phyloP scores from a whole-genome alignment of 35 echinoderm and acorn worm species.

The Eucidaris tribuloides region DNA sequence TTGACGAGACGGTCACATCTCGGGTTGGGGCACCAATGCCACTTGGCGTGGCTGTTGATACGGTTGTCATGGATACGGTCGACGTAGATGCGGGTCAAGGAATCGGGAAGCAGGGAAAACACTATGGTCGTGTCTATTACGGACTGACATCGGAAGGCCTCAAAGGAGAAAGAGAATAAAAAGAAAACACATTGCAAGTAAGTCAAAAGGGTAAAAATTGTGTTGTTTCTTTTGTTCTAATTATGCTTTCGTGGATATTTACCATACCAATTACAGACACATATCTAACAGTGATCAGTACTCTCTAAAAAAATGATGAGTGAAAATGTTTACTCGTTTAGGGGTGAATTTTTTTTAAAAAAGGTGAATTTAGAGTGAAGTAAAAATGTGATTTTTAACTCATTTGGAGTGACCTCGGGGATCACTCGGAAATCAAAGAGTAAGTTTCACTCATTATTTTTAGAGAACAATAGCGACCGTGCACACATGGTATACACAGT shows the following conservation, averaged over 20 bases:
- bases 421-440: too few relatives aligned
- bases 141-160: constrained; percentile 59
- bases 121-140: constrained; percentile 40
- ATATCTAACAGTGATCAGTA: too few relatives aligned
- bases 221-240: background rate
- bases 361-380: too few relatives aligned
- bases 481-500: too few relatives aligned
- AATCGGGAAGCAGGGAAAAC: constrained; percentile 42
- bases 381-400: too few relatives aligned
- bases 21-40: constrained; percentile 73
- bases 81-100: constrained; percentile 11
- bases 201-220: background rate
- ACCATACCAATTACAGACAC: background rate
- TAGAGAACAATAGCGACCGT: too few relatives aligned
- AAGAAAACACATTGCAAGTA: background rate
- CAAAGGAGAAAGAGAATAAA: background rate
- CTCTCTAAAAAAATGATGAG: too few relatives aligned
- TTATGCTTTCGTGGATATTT: background rate
- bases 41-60: constrained; percentile 14
- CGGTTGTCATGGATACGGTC: constrained; percentile 19
- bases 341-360: background rate
- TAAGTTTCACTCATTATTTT: too few relatives aligned
- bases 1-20: constrained; percentile 50
- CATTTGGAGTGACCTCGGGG: too few relatives aligned
- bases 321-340: background rate